phyloP scores from a whole-genome alignment of 2,113 vertebrate species.

The Apodemus sylvaticus region DNA sequence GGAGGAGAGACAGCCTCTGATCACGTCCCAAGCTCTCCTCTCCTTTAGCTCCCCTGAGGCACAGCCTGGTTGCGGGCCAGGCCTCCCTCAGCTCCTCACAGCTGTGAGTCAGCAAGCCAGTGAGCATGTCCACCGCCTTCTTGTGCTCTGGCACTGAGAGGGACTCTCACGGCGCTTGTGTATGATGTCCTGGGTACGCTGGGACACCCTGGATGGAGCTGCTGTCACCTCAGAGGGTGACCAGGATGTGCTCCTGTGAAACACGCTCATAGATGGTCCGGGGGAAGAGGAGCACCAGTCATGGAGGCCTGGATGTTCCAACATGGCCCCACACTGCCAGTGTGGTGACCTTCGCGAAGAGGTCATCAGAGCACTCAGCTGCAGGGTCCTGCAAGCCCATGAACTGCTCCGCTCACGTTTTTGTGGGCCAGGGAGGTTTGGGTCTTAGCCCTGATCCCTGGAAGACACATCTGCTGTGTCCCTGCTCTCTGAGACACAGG shows the following conservation, averaged over 20 bases:
- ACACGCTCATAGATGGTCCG: accelerated
- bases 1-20: background rate
- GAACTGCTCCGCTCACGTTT: too few relatives aligned
- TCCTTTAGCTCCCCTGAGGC: background rate
- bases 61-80: background rate
- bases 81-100: background rate
- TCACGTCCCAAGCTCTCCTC: too few relatives aligned
- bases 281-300: too few relatives aligned
- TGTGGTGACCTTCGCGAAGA: background rate
- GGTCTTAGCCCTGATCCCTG: background rate
- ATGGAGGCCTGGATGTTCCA: too few relatives aligned
- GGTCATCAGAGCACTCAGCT: background rate
- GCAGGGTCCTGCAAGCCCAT: accelerated
- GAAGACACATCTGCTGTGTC: accelerated
- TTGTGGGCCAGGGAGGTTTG: too few relatives aligned
- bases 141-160: too few relatives aligned
- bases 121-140: background rate
- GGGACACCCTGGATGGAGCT: background rate
- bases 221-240: background rate
- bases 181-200: accelerated
- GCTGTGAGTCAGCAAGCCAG: background rate
- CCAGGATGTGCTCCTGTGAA: background rate
- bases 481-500: accelerated
- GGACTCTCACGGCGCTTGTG: accelerated
- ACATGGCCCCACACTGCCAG: too few relatives aligned